phyloP scores from a whole-genome alignment of 2,797 vertebrate species.

The Prionace glauca region DNA sequence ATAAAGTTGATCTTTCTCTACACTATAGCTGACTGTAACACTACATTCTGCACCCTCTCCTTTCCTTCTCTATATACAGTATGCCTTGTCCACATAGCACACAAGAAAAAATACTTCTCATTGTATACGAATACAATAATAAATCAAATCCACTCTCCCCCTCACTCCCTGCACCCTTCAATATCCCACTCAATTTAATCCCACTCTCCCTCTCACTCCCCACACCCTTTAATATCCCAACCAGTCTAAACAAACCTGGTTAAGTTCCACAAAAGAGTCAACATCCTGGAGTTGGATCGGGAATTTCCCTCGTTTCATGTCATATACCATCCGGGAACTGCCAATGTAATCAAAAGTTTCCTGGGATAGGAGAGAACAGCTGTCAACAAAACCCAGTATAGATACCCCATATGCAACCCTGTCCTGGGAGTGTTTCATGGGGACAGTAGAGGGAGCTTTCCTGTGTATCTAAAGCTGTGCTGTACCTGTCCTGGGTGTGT shows the following conservation, averaged over 20 bases:
- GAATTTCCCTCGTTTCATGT: slow-evolving; percentile 80
- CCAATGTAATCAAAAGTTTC: slow-evolving; percentile 96
- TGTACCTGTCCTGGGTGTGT: too few species aligned
- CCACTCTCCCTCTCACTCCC: neutral
- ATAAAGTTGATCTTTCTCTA: too few species aligned
- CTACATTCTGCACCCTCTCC: too few species aligned
- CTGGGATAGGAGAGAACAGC: slow-evolving; percentile 50
- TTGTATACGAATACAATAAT: neutral
- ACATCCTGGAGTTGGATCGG: slow-evolving; percentile 75
- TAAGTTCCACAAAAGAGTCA: slow-evolving; percentile 78
- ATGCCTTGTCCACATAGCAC: too few species aligned
- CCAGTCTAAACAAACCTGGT: slow-evolving; percentile 56
- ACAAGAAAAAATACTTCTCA: too few species aligned
- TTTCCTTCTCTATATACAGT: too few species aligned
- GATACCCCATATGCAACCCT: neutral
- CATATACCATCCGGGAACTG: slow-evolving; percentile 88
- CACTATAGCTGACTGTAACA: too few species aligned
- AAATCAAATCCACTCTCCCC: neutral
- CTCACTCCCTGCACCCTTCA: neutral
- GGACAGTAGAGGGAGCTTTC: too few species aligned
- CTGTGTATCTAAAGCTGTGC: too few species aligned
- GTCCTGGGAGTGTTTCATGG: neutral
- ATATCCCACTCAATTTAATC: neutral
- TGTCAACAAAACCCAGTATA: neutral
- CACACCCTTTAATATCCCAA: neutral